These are phyloP conservation scores for Drosophila nebulosa DNA, from an alignment of 1,140 invertebrate genomes.

Conservation along the genomic window DNA sequence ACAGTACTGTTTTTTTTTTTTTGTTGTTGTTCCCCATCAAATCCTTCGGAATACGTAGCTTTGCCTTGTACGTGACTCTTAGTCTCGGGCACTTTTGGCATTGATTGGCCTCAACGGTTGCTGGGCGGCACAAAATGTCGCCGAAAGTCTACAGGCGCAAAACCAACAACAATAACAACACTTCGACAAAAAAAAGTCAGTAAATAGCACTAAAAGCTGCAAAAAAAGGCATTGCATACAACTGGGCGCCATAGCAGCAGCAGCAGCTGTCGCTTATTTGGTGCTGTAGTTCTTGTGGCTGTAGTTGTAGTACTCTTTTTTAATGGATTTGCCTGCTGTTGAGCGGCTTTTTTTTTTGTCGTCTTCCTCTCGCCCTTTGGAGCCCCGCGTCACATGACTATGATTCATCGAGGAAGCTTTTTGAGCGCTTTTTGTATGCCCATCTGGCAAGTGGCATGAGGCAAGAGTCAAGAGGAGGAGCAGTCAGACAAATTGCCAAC, in stretches of 20 bases:
- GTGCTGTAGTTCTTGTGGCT: background rate
- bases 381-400: constrained; percentile 7
- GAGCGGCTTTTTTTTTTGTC: constrained; percentile 20
- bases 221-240: constrained; percentile 28
- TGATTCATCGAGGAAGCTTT: constrained; percentile 38
- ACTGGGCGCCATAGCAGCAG: constrained; percentile 18
- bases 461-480: too few relatives aligned
- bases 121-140: constrained; percentile 22
- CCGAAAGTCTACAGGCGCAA: constrained; percentile 18
- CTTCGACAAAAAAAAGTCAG: constrained; percentile 8
- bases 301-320: constrained; percentile 6
- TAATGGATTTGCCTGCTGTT: constrained; percentile 31
- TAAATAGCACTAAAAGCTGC: constrained; percentile 37
- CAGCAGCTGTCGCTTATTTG: background rate
- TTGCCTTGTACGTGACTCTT: background rate
- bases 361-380: background rate
- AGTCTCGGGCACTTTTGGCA: constrained; percentile 31
- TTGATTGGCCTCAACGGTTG: constrained; percentile 32
- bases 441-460: background rate
- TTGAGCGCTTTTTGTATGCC: background rate
- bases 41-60: background rate
- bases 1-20: background rate
- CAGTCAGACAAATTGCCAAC: constrained; percentile 12
- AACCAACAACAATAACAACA: background rate
- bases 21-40: background rate